Conservation (phyloP, 1,140 invertebrate genomes). For the Megalopta genalis region DNA sequence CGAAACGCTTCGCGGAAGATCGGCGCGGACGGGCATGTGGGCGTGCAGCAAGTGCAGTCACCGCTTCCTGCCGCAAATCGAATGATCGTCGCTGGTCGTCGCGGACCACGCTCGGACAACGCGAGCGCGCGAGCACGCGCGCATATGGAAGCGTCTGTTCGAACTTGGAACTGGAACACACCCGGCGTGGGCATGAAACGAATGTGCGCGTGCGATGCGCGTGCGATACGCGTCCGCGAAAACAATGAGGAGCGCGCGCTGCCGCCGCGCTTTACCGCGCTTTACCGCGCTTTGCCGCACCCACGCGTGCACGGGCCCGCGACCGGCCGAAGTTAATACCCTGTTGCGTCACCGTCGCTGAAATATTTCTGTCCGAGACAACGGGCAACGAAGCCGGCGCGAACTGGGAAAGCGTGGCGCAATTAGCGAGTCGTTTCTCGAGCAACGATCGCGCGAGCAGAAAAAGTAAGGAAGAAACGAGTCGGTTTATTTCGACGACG, state of each 20-base stretch:
- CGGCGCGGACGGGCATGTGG: conserved; percentile 15
- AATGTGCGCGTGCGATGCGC: background rate
- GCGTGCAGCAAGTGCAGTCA: conserved; percentile 40
- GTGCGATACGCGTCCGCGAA: conserved; percentile 18
- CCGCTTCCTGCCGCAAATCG: conserved; percentile 45
- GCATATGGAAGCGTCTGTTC: background rate
- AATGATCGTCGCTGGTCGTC: conserved; percentile 42
- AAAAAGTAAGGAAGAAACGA: background rate
- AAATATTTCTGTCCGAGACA: background rate
- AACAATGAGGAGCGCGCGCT: conserved; percentile 10
- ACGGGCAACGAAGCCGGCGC: background rate
- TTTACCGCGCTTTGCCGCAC: too few relatives aligned
- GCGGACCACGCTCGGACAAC: conserved; percentile 38
- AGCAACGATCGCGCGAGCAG: background rate
- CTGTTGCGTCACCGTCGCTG: conserved; percentile 25
- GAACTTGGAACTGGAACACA: too few relatives aligned
- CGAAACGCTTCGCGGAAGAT: conserved; percentile 6
- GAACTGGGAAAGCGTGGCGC: background rate
- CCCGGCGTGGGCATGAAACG: conserved; percentile 40
- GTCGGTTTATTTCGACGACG: too few relatives aligned
- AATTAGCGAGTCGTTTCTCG: conserved; percentile 1
- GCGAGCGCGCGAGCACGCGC: background rate
- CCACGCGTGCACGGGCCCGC: background rate
- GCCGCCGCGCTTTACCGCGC: conserved; percentile 7
- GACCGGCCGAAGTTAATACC: background rate